Evolutionary conservation across 2,888 invertebrate genomes (phyloP).

Genomic region (Drosophila hawaiiensis): DNA sequence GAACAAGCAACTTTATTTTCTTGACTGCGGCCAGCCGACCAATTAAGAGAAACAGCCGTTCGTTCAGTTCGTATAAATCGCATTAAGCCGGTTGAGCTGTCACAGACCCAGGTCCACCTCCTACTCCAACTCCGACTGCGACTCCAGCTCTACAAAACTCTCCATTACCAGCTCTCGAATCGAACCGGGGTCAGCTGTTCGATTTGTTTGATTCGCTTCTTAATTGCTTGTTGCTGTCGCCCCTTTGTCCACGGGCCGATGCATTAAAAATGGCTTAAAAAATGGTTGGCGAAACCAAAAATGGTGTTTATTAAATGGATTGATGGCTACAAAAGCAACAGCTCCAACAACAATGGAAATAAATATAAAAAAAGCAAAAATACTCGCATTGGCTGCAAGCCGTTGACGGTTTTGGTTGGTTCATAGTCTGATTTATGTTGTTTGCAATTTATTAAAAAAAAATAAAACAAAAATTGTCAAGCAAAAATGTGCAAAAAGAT

Average conservation of each 20-base stretch:
- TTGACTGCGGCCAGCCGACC: constrained; percentile 76
- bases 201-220: constrained; percentile 73
- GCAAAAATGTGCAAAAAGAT: constrained; percentile 23
- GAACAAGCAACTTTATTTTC: constrained; percentile 73
- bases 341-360: constrained; percentile 14
- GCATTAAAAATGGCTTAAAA: constrained; percentile 78
- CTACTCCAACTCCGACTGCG: constrained; percentile 9
- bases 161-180: constrained; percentile 1
- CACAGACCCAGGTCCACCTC: constrained; percentile 27
- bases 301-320: constrained; percentile 83
- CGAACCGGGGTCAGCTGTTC: constrained; percentile 60
- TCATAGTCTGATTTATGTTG: constrained; percentile 68
- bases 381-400: constrained; percentile 55
- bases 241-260: constrained; percentile 19
- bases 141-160: background rate
- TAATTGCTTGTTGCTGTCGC: constrained; percentile 58
- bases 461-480: constrained; percentile 15
- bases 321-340: constrained; percentile 50
- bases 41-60: constrained; percentile 71
- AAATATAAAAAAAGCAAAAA: constrained; percentile 33
- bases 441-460: constrained; percentile 67
- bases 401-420: constrained; percentile 45
- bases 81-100: constrained; percentile 70
- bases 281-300: constrained; percentile 82
- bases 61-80: constrained; percentile 78